These are phyloP conservation scores for Propithecus coquereli DNA, from an alignment of 2,113 vertebrate species.

Conservation along the genomic window DNA sequence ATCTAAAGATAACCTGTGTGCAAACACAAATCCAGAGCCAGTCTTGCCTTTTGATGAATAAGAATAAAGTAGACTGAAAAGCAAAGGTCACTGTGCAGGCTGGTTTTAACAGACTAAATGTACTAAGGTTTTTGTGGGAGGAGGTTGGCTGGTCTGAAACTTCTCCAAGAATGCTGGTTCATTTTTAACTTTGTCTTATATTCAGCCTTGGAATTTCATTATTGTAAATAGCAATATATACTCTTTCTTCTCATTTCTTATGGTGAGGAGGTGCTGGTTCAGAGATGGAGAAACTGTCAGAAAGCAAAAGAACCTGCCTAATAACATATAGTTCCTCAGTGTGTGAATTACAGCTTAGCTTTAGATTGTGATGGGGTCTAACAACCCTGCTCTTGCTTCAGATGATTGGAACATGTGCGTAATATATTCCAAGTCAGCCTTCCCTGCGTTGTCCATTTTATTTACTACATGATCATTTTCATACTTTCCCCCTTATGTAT, in stretches of 20 bases:
- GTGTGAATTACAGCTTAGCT: neutral
- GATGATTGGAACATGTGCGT: neutral
- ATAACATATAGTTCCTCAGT: neutral
- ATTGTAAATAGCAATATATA: neutral
- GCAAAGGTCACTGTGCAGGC: neutral
- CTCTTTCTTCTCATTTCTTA: neutral
- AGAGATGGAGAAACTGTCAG: neutral
- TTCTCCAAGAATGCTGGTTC: neutral
- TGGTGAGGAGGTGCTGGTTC: neutral
- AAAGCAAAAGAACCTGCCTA: neutral
- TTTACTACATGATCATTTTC: neutral
- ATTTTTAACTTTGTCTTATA: neutral
- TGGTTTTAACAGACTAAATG: neutral
- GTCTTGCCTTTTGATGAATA: neutral
- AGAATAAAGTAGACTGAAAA: constrained; percentile 41
- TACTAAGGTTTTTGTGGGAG: neutral
- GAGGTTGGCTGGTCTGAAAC: neutral
- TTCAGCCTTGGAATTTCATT: neutral
- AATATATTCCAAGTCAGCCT: neutral
- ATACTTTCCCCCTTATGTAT: neutral
- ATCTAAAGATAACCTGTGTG: constrained; percentile 27
- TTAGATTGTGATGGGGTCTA: neutral
- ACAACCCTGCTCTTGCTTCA: neutral
- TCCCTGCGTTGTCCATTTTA: neutral
- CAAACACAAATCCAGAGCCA: constrained; percentile 45